Evolutionary conservation across 2,888 invertebrate genomes (phyloP).

Genomic region (Lithodes maja): DNA sequence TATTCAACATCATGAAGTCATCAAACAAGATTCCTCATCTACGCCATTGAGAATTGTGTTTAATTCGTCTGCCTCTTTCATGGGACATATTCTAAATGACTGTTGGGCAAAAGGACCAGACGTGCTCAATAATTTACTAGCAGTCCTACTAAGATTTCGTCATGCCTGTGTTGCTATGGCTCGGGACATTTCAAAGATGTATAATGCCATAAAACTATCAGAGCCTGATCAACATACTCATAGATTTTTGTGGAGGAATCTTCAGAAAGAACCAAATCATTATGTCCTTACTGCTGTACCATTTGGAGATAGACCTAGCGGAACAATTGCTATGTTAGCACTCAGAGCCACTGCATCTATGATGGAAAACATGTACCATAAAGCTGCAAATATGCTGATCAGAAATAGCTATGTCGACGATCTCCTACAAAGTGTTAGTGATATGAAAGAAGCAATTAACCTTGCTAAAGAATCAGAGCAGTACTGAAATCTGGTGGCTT

Average conservation of each 20-base stretch:
- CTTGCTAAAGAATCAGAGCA: no score
- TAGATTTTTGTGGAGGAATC: no score
- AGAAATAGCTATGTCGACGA: conserved; percentile 7
- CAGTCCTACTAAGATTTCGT: background rate
- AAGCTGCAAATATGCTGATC: background rate
- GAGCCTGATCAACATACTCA: no score
- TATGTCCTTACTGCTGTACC: no score
- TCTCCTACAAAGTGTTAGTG: conserved; percentile 1
- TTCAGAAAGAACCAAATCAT: conserved; percentile 4
- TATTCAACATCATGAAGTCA: no score
- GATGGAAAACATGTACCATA: background rate
- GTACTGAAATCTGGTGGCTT: conserved; percentile 14
- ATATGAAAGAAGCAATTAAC: no score
- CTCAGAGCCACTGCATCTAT: conserved; percentile 1
- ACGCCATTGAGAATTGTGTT: background rate
- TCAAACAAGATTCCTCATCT: no score
- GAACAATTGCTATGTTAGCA: background rate
- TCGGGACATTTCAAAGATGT: background rate
- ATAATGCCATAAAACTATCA: background rate
- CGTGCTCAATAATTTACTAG: background rate
- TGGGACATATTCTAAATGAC: no score
- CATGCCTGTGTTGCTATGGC: background rate
- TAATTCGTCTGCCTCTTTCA: background rate
- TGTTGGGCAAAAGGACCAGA: conserved; percentile 17
- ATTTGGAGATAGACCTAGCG: conserved; percentile 34